These are phyloP conservation scores for Masticophis lateralis DNA, from an alignment of 2,797 vertebrate genomes.

Conservation along the genomic window DNA sequence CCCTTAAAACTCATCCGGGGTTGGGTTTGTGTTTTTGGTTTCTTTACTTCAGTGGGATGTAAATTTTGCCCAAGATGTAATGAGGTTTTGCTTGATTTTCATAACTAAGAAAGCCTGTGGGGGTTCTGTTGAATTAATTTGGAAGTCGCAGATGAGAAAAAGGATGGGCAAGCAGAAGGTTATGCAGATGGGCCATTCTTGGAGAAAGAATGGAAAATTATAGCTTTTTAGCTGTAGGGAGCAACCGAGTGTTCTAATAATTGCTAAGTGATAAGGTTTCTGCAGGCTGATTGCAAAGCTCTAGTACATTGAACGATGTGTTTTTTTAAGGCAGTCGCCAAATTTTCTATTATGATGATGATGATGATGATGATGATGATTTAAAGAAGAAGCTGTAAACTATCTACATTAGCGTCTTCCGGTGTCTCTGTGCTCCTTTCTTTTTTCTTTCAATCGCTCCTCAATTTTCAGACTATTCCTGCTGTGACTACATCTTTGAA, in stretches of 20 bases:
- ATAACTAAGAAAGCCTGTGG: neutral
- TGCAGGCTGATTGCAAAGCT: neutral
- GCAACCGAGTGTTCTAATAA: neutral
- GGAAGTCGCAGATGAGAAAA: neutral
- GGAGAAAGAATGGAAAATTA: neutral
- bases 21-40: neutral
- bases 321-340: neutral
- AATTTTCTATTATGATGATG: neutral
- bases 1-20: no score
- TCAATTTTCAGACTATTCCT: neutral
- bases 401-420: neutral
- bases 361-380: neutral
- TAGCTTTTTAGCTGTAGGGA: neutral
- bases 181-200: neutral
- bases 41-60: neutral
- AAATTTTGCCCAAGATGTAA: neutral
- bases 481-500: neutral
- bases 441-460: neutral
- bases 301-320: neutral
- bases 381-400: neutral
- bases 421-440: neutral
- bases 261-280: neutral
- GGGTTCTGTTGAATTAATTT: neutral
- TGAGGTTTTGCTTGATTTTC: neutral
- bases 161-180: neutral